Percentiles rank a stretch among this genome's conserved stretches.
Evolutionary conservation across 2,113 vertebrate species (phyloP).

Genomic region (Oryzias celebensis): DNA sequence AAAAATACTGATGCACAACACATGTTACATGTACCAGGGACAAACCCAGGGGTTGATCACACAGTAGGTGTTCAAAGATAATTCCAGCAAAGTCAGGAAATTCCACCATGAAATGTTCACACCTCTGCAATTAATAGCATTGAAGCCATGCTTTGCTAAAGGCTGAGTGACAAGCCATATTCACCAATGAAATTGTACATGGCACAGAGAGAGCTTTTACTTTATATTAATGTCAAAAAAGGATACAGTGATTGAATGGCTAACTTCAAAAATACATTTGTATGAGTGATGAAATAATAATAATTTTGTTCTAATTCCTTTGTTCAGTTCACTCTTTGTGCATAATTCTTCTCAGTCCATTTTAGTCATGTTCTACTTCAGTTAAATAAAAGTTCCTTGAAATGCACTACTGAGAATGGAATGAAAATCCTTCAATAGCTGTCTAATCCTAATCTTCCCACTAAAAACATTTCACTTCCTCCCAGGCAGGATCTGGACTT

Average conservation of each 20-base stretch:
- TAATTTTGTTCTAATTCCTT: too few species aligned
- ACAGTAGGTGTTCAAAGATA: slow-evolving; percentile 59
- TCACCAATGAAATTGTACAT: neutral
- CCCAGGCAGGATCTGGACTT: slow-evolving; percentile 52
- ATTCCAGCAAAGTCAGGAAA: slow-evolving; percentile 32
- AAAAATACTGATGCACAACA: slow-evolving; percentile 11
- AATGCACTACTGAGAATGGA: slow-evolving; percentile 56
- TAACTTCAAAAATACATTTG: neutral
- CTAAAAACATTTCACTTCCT: slow-evolving; percentile 73
- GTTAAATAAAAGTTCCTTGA: slow-evolving; percentile 50
- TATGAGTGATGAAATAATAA: neutral
- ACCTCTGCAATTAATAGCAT: slow-evolving; percentile 23
- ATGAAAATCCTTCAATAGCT: slow-evolving; percentile 66
- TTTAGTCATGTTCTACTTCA: slow-evolving; percentile 51
- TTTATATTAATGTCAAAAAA: slow-evolving; percentile 2
- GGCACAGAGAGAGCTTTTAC: neutral
- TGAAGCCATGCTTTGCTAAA: slow-evolving; percentile 3
- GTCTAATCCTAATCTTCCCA: slow-evolving; percentile 69
- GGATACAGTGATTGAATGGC: slow-evolving; percentile 13
- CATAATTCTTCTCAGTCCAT: slow-evolving; percentile 61
- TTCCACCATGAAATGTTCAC: slow-evolving; percentile 40
- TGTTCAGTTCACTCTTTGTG: slow-evolving; percentile 26
- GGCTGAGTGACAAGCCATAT: slow-evolving; percentile 41
- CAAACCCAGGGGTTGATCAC: slow-evolving; percentile 49
- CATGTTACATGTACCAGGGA: slow-evolving; percentile 37